Base-by-base conservation (phyloP, 2,113 vertebrate genomes). In the Myrmecobius fasciatus region DNA sequence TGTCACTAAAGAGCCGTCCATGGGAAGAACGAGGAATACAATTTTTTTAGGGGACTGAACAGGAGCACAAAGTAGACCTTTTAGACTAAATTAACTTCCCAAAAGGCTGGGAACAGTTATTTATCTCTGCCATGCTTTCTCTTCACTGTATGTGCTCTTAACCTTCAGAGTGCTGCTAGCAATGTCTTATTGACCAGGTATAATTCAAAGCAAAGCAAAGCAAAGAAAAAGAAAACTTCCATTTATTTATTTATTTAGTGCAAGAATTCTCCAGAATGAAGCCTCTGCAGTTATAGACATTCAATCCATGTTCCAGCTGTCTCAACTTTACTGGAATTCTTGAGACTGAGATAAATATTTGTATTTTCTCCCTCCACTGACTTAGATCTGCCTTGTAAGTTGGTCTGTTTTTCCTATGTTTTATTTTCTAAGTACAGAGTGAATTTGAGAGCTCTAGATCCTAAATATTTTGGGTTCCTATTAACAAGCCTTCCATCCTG, bases 1-100 rank as follows among this genome's bases (percentile, higher is more conserved):
- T 99, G 99, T 97, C 98, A 99, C 95, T 99, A 95, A 98, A 83
- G n/a, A 96, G 83, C 56, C 89, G 48, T 25, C 26, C 2, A 46
- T 43, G 25, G 60, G 98, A 98, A 96, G 97, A 95, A 96, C 94
- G 91, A 47, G 0, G 96, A 96, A 46, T 54, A 60, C 94, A 11
- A 0, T 96, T 97, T 97, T 53, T 56, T 97, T 92, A 92, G 89
- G 91, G 89, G 92, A 53, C 56, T 22, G 95, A 52, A 22, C 89
- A 92, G 36, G 90, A 97, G 94, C 96, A 91, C 8, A 0, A 90
- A 75, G 93, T 67, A 94, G 75, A 43, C 91, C n/a, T 95, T 22
- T 0, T 60, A 53, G 88, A 91, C 49, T 75, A 89, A 96, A 47
- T 53, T 9, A 95, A n/a, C 26, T 24, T 94, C 60, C 52, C 92